Percentiles rank a stretch among this genome's conserved stretches.
Evolutionary conservation across 2,113 vertebrate genomes (phyloP).

Genomic region (Lepidothrix coronata): DNA sequence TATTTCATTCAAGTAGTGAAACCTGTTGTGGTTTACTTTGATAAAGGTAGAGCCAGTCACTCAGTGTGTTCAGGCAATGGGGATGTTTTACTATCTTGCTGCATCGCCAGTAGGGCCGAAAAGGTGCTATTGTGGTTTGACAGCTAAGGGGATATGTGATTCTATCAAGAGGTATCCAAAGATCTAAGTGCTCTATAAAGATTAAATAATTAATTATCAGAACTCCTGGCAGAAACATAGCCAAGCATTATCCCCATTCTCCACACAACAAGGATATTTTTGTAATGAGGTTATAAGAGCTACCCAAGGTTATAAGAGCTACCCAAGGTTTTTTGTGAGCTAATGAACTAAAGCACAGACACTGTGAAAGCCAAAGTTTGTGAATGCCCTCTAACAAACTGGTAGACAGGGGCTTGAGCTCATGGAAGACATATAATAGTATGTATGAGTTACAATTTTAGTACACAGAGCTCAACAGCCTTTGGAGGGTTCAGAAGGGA

Average conservation of each 20-base stretch:
- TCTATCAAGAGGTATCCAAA: not conserved
- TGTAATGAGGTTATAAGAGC: not conserved
- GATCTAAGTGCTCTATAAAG: not conserved
- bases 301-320: not conserved
- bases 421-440: not conserved
- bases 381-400: not conserved
- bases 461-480: not conserved
- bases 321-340: not conserved
- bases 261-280: not conserved
- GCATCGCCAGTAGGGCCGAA: not conserved
- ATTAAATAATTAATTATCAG: slow-evolving; percentile 37
- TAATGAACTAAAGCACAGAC: not conserved
- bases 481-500: not conserved
- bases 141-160: not conserved
- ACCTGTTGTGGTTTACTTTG: slow-evolving; percentile 62
- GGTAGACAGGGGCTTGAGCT: not conserved
- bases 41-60: slow-evolving; percentile 41
- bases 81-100: slow-evolving; percentile 4
- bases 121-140: slow-evolving; percentile 52
- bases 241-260: not conserved
- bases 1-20: slow-evolving; percentile 64
- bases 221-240: not conserved
- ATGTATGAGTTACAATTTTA: not conserved
- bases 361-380: not conserved
- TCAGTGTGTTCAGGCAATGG: not conserved